A percentile compares a stretch with the other conserved stretches of the same genome.
Evolutionary conservation across 2,797 vertebrate species (phyloP).

Genomic region (Babyrousa celebensis): DNA sequence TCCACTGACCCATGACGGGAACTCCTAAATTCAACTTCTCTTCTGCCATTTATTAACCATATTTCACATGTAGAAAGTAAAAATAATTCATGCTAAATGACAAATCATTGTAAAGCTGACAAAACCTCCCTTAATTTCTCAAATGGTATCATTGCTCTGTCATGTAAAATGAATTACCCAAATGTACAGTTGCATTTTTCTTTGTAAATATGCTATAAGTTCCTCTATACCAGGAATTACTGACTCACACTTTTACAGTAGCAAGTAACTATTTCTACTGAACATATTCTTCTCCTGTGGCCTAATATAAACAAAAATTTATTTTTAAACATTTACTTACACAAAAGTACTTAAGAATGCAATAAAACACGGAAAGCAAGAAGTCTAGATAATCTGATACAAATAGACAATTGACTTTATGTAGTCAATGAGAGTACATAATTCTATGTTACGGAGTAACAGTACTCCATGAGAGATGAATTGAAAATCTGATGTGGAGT

Average conservation of each 20-base stretch:
- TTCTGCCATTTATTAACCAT: neutral
- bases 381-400: neutral
- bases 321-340: neutral
- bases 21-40: neutral
- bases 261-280: neutral
- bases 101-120: constrained; percentile 3
- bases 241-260: neutral
- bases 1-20: too few relatives aligned
- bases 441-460: neutral
- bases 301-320: neutral
- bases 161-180: neutral
- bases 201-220: constrained; percentile 23
- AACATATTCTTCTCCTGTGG: neutral
- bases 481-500: neutral
- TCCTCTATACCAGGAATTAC: neutral
- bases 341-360: neutral
- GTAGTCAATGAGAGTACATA: neutral
- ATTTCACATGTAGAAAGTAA: neutral
- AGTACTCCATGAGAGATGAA: neutral
- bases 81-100: constrained; percentile 47
- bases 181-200: constrained; percentile 31
- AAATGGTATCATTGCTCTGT: neutral
- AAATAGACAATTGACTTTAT: neutral
- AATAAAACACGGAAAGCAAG: constrained; percentile 11
- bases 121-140: neutral